Conservation (phyloP, 2,113 vertebrate species). For the Gasterosteus nipponicus region DNA sequence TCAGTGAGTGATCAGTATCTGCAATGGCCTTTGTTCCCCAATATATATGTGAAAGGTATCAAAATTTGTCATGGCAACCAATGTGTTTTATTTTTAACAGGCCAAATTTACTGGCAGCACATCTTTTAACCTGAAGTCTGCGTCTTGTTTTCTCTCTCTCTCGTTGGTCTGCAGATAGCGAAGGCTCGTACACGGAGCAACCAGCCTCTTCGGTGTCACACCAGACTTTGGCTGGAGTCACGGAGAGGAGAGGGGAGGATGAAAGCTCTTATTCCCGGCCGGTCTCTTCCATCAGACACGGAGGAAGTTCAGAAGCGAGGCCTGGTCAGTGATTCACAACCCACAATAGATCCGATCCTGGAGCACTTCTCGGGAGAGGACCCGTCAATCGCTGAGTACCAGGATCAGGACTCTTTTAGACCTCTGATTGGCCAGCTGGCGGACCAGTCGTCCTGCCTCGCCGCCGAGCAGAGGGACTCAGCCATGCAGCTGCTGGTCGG, state of each 20-base stretch:
- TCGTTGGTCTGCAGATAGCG: constrained; percentile 38
- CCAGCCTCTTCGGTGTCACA: constrained; percentile 45
- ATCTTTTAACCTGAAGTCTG: neutral
- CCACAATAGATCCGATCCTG: neutral
- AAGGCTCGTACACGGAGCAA: constrained; percentile 47
- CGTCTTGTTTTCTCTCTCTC: neutral
- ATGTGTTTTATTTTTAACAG: neutral
- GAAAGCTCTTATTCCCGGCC: constrained; percentile 38
- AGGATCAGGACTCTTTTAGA: constrained; percentile 58
- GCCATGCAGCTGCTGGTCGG: constrained; percentile 53
- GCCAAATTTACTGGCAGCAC: neutral
- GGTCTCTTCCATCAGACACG: constrained; percentile 26
- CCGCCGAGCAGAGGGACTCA: constrained; percentile 25
- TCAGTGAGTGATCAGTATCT: neutral
- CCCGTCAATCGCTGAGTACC: constrained; percentile 7
- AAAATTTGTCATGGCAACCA: neutral
- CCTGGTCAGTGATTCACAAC: constrained; percentile 43
- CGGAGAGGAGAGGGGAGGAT: neutral
- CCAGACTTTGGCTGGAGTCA: constrained; percentile 9
- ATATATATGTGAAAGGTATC: neutral
- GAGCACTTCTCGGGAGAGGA: constrained; percentile 18
- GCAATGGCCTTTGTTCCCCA: neutral
- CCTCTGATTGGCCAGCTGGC: constrained; percentile 59
- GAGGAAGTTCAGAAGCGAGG: neutral
- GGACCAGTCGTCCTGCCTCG: constrained; percentile 61